Base-by-base conservation (phyloP, 2,113 vertebrate species). In the Microtus pennsylvanicus region DNA sequence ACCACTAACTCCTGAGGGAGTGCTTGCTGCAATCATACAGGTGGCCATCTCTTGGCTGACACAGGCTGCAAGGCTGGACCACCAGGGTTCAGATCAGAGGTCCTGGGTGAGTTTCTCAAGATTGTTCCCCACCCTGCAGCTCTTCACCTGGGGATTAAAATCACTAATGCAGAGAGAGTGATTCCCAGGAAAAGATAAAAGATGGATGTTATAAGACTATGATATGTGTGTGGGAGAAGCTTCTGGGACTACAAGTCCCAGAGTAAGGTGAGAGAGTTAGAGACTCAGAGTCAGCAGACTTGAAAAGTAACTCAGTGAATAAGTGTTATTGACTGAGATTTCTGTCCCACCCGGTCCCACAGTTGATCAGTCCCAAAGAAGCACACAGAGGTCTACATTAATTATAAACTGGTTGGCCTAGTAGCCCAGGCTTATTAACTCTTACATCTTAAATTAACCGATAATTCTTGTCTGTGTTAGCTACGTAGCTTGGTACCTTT, bases 151-250 rank as follows among this genome's bases (percentile, higher is more conserved):
- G 38, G 91, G 7, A 58, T 69, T 89, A 50, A 87, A 89, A 74
- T 75, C 52, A 47, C 35, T 9, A 47, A 50, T 4, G 67, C 42
- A 52, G 45, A 42, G 47, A 7, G 85, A 14, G n/a, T 3, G 1
- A 63, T 76, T 85, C 0, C 0, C 22, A 42, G 3, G 7, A 33
- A 33, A 47, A 22, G 0, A 17, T 87, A 38, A 69, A 3, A 28
- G 47, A 47, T 7, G 16, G 61, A 4, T 5, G 7, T 30, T 33
- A 4, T 55, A 65, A 14, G 47, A 70, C 35, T 33, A n/a, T 55
- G 38, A 52, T 0, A 0, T 13, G 5, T 45, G 65, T 30, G 50
- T 21, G n/a, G 58, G n/a, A 11, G 38, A 7, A 63, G n/a, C 33
- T 80, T 1, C 87, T 50, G 74, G 72, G 82, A 42, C 65, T 89